Base-by-base conservation (phyloP, 2,888 invertebrate genomes). In the Hesperia comma region DNA sequence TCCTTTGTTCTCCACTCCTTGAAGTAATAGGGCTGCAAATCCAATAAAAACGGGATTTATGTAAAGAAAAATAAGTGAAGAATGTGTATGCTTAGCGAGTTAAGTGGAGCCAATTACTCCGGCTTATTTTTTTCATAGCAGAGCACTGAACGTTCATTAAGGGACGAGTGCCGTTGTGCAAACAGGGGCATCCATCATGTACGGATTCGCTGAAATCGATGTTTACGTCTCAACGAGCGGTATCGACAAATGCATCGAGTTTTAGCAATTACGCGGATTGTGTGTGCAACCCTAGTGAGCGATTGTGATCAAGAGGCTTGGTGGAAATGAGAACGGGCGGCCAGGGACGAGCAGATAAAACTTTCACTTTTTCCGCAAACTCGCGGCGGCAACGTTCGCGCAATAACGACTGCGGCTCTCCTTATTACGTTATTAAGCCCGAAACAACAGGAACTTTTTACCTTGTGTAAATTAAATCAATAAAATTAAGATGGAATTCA, bases 341-440 rank as follows among this genome's bases (percentile, higher is more conserved):
- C 86, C 81, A 75, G 88, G 90, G 88, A 88, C 83, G 76, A 76
- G 72, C 81, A 85, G 89, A 90, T 90, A 91, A 91, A 92, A 91
- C 89, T 90, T 91, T 90, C 87, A 87, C 89, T 90, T 89, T 87
- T 88, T 85, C 86, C 83, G 84, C 83, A 85, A 83, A 86, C 82
- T 83, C 87, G 86, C 86, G 70, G 79, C 82, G 85, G 87, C 79
- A 79, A 88, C 86, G 86, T 88, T 88, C 81, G 76, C 77, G 84
- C 85, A 86, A 86, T 88, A 86, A 85, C 85, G 83, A 82, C 85
- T 85, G 86, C 70, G 85, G 81, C 77, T 74, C 78, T 82, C 76
- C 85, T 87, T 88, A 87, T 86, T 84, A 84, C 82, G 79, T 85
- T 86, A 86, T 85, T 64, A 68, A 55, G 55, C 54, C 43, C 32